Percentiles rank a stretch among this genome's conserved stretches.
These are phyloP conservation scores for Tarsius wallacei DNA, from an alignment of 2,797 vertebrate genomes.

Conservation along the genomic window DNA sequence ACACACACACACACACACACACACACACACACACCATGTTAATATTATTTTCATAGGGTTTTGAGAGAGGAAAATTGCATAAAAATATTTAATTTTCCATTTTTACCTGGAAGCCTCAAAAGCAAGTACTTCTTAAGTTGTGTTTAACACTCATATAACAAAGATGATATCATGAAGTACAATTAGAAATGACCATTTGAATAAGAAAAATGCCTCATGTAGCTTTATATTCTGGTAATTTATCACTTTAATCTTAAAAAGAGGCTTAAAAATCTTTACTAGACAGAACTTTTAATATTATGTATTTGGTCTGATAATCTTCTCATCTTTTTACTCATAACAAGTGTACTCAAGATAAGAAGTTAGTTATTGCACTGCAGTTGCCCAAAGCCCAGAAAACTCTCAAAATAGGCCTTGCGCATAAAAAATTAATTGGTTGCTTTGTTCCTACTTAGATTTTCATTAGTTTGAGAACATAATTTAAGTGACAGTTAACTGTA, in stretches of 20 bases:
- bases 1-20: neutral
- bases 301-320: slow-evolving; percentile 50
- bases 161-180: neutral
- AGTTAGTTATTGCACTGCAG: slow-evolving; percentile 3
- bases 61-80: slow-evolving; percentile 28
- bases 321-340: slow-evolving; percentile 7
- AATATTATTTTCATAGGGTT: neutral
- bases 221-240: slow-evolving; percentile 27
- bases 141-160: slow-evolving; percentile 54
- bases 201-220: neutral
- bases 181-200: slow-evolving; percentile 36
- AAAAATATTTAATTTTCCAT: slow-evolving; percentile 53
- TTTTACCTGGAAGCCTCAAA: slow-evolving; percentile 35
- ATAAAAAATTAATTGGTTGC: slow-evolving; percentile 77
- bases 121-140: slow-evolving; percentile 58
- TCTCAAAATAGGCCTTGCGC: slow-evolving; percentile 71
- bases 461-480: slow-evolving; percentile 81
- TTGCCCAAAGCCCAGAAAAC: slow-evolving; percentile 69
- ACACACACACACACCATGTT: neutral
- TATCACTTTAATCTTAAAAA: slow-evolving; percentile 65
- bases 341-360: slow-evolving; percentile 32
- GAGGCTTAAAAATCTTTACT: slow-evolving; percentile 62
- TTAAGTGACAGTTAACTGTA: slow-evolving; percentile 77
- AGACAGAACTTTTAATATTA: slow-evolving; percentile 25
- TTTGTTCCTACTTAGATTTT: slow-evolving; percentile 81